These are phyloP conservation scores for Irena cyanogastra DNA, from an alignment of 2,113 vertebrate species.

Conservation along the genomic window DNA sequence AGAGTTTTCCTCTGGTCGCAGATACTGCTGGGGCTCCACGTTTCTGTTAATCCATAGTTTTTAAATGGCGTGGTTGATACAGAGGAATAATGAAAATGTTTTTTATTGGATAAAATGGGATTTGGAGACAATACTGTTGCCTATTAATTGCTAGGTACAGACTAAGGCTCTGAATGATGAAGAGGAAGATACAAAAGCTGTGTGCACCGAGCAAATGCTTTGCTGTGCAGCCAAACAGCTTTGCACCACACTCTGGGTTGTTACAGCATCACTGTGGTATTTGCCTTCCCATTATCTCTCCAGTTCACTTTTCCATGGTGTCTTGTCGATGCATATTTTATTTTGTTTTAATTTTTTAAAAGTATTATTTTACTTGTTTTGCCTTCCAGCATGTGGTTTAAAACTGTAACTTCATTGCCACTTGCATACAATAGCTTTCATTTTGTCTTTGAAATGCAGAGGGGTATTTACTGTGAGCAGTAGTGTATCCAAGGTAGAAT, in stretches of 20 bases:
- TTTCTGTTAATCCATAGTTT: background rate
- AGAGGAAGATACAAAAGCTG: background rate
- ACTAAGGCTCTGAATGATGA: background rate
- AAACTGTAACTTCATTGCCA: background rate
- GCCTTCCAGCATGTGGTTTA: background rate
- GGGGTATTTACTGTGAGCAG: background rate
- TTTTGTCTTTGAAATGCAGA: background rate
- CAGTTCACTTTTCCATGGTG: background rate
- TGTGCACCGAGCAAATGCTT: background rate
- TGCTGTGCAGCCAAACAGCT: background rate
- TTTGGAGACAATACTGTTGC: background rate
- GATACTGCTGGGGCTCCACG: background rate
- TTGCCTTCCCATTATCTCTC: background rate
- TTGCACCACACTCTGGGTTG: background rate
- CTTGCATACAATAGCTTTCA: background rate
- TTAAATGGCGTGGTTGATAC: fast-evolving
- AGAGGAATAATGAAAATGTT: background rate
- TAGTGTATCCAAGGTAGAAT: background rate
- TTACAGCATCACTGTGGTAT: background rate
- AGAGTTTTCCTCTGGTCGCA: background rate
- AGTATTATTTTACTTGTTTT: background rate
- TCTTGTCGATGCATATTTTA: background rate
- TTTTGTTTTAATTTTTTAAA: background rate
- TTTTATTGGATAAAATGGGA: background rate
- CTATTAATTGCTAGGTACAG: background rate